Conservation (phyloP, 2,113 vertebrate genomes). For the Tachysurus vachellii region DNA sequence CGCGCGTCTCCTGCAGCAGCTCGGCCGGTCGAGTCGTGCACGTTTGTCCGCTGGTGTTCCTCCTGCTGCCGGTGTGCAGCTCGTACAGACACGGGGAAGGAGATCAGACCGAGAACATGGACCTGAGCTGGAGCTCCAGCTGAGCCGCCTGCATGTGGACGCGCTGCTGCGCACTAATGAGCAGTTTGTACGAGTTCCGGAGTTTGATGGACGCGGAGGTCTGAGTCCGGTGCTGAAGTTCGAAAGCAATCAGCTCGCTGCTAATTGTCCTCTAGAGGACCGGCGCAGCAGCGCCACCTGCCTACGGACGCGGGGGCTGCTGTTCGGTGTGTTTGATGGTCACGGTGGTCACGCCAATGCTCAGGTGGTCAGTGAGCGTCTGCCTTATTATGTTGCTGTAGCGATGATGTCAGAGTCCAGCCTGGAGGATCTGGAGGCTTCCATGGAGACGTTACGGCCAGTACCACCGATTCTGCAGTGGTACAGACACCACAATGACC, state of each 20-base stretch:
- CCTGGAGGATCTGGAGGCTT: constrained; percentile 84
- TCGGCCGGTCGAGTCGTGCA: constrained; percentile 15
- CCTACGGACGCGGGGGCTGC: constrained; percentile 85
- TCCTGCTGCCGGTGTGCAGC: not conserved
- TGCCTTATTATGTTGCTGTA: constrained; percentile 86
- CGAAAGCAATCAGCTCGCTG: constrained; percentile 90
- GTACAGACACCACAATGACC: constrained; percentile 83
- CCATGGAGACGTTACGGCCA: constrained; percentile 80
- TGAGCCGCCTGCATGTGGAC: constrained; percentile 80
- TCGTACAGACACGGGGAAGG: constrained; percentile 10
- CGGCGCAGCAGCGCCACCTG: constrained; percentile 84
- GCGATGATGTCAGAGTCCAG: constrained; percentile 84
- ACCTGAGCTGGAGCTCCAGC: constrained; percentile 78
- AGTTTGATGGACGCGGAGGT: constrained; percentile 69
- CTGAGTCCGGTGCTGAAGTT: constrained; percentile 80
- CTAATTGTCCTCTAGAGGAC: constrained; percentile 90
- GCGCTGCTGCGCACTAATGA: constrained; percentile 80
- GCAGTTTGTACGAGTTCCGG: constrained; percentile 73
- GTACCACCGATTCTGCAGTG: constrained; percentile 86
- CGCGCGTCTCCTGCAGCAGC: constrained; percentile 60
- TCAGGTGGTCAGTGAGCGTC: constrained; percentile 88
- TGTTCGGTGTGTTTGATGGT: constrained; percentile 93
- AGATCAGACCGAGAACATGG: constrained; percentile 42
- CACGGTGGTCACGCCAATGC: constrained; percentile 89
- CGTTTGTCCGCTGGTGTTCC: not conserved